Evolutionary conservation across 2,888 invertebrate genomes (phyloP).

Genomic region (Drosophila tripunctata): DNA sequence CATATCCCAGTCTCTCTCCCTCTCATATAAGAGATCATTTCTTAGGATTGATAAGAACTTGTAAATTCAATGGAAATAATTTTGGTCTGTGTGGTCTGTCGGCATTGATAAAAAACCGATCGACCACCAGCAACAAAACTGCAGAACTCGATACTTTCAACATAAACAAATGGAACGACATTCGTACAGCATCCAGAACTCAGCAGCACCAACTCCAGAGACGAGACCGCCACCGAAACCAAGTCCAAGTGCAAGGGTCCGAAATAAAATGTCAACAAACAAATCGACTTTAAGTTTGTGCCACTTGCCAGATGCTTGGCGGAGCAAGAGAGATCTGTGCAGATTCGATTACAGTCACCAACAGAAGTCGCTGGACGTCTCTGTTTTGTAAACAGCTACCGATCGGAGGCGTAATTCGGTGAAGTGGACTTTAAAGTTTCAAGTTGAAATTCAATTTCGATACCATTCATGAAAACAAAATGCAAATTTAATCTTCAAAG

Average conservation of each 20-base stretch:
- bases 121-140: slow-evolving; percentile 65
- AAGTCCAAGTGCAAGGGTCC: slow-evolving; percentile 32
- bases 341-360: slow-evolving; percentile 54
- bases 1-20: not conserved
- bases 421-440: slow-evolving; percentile 21
- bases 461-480: slow-evolving; percentile 24
- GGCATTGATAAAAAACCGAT: slow-evolving; percentile 65
- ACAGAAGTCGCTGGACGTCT: slow-evolving; percentile 17
- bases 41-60: slow-evolving; percentile 7
- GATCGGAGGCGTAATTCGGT: slow-evolving; percentile 65
- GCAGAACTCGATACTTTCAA: slow-evolving; percentile 47
- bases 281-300: slow-evolving; percentile 25
- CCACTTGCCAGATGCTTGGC: slow-evolving; percentile 43
- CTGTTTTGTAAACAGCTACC: slow-evolving; percentile 35
- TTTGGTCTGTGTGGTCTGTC: slow-evolving; percentile 65
- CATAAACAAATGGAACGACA: slow-evolving; percentile 51
- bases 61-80: slow-evolving; percentile 34
- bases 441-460: not conserved
- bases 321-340: not conserved
- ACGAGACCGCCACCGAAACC: too few species aligned
- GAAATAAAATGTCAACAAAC: slow-evolving; percentile 65
- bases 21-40: not conserved
- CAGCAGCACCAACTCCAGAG: slow-evolving; percentile 1
- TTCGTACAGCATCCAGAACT: slow-evolving; percentile 4
- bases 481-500: not conserved